phyloP scores from a whole-genome alignment of 1,140 invertebrate genomes.

The Bombus huntii region DNA sequence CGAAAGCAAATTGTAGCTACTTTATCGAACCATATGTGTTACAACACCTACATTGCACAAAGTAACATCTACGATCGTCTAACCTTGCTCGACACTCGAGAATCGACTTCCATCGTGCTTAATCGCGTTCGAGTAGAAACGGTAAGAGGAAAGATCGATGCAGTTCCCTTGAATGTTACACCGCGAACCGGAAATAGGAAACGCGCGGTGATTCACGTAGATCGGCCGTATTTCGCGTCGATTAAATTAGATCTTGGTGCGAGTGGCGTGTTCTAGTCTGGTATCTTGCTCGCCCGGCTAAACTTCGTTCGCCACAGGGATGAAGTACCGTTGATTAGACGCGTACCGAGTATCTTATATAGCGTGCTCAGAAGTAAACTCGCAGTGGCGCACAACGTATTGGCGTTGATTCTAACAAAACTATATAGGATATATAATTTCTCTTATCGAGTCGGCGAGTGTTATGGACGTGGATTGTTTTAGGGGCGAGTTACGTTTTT shows the following conservation, averaged over 20 bases:
- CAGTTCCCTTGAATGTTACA: conserved; percentile 29
- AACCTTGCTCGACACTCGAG: neutral
- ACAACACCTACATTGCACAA: too few species aligned
- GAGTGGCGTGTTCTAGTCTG: conserved; percentile 48
- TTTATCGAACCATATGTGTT: too few species aligned
- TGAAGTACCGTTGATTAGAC: conserved; percentile 67
- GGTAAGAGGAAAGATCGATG: conserved; percentile 6
- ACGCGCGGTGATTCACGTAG: conserved; percentile 5
- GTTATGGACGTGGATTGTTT: too few species aligned
- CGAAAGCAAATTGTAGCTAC: too few species aligned
- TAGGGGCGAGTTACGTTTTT: too few species aligned
- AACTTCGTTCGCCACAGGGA: conserved; percentile 63
- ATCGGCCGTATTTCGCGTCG: conserved; percentile 55
- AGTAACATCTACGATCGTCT: neutral
- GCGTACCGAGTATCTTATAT: conserved; percentile 7
- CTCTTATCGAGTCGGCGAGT: neutral
- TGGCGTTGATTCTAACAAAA: neutral
- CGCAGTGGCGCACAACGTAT: conserved; percentile 24
- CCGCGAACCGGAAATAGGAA: neutral
- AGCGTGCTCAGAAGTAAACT: conserved; percentile 49
- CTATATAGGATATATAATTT: neutral
- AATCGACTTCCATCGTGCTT: neutral
- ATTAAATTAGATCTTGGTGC: conserved; percentile 61
- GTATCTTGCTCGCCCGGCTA: conserved; percentile 35
- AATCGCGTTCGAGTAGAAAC: conserved; percentile 28